phyloP scores from a whole-genome alignment of 2,113 vertebrate species.

The Macheiramphus alcinus region DNA sequence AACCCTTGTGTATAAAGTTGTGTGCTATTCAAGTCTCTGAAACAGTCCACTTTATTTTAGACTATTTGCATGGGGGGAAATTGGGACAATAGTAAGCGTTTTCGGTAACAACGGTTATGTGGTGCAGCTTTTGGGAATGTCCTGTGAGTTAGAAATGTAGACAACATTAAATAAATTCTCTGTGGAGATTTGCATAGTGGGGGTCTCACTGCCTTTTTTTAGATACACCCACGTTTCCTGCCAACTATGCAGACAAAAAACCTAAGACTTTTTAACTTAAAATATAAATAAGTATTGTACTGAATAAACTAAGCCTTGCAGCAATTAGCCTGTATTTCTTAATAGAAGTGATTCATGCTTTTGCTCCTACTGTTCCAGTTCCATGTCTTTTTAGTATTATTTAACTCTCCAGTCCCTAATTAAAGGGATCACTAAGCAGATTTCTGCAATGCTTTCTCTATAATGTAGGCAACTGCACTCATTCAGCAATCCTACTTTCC shows the following conservation, averaged over 20 bases:
- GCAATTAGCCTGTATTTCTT: not conserved
- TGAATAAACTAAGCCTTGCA: not conserved
- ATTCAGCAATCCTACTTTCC: not conserved
- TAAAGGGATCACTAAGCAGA: not conserved
- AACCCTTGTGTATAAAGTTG: not conserved
- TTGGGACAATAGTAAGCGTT: fast-evolving
- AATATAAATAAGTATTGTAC: not conserved
- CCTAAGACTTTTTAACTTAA: not conserved
- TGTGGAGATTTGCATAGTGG: not conserved
- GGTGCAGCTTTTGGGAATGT: not conserved
- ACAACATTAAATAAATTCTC: not conserved
- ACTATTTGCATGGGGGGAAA: not conserved
- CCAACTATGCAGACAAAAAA: not conserved
- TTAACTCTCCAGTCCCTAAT: not conserved
- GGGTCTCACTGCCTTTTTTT: not conserved
- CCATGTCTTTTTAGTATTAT: not conserved
- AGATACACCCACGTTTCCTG: not conserved
- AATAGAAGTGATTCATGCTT: not conserved
- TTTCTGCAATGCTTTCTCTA: not conserved
- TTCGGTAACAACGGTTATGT: not conserved
- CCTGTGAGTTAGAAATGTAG: not conserved
- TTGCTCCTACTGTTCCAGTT: not conserved
- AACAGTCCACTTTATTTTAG: not conserved
- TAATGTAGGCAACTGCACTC: not conserved
- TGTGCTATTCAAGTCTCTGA: not conserved